A percentile compares a stretch with the other conserved stretches of the same genome.
Conservation (phyloP, 2,888 invertebrate genomes). For the Sarcophaga carnaria region DNA sequence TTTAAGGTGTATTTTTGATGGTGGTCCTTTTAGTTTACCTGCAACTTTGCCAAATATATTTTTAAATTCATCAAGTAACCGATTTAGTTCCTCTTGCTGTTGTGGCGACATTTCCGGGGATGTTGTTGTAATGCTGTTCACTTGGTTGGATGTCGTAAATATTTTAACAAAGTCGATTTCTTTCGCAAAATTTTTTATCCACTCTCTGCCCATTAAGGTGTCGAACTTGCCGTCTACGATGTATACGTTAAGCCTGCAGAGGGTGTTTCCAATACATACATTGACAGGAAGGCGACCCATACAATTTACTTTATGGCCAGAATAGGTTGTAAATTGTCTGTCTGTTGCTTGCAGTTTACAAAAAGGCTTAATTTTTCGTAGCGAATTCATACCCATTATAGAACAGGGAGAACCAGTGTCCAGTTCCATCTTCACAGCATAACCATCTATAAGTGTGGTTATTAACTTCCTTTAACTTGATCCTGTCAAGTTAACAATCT, state of each 20-base stretch:
- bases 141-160: too few species aligned
- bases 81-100: not conserved
- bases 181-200: conserved; percentile 11
- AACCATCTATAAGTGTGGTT: conserved; percentile 31
- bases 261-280: not conserved
- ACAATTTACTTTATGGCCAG: conserved; percentile 13
- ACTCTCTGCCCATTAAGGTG: not conserved
- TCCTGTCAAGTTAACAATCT: not conserved
- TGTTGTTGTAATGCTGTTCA: too few species aligned
- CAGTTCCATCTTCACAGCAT: conserved; percentile 42
- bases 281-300: conserved; percentile 3
- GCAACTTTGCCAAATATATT: conserved; percentile 31
- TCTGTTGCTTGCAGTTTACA: conserved; percentile 23
- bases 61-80: conserved; percentile 20
- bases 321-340: conserved; percentile 33
- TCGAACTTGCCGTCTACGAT: not conserved
- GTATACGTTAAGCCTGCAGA: not conserved
- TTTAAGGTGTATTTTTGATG: conserved; percentile 17
- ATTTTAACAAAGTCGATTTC: conserved; percentile 25
- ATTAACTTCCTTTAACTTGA: conserved; percentile 20
- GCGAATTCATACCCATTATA: conserved; percentile 25
- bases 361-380: conserved; percentile 13
- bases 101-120: too few species aligned
- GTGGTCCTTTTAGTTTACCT: conserved; percentile 21
- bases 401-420: conserved; percentile 49